These are phyloP conservation scores for Apeltes quadracus DNA, from an alignment of 2,113 vertebrate species.

Conservation along the genomic window DNA sequence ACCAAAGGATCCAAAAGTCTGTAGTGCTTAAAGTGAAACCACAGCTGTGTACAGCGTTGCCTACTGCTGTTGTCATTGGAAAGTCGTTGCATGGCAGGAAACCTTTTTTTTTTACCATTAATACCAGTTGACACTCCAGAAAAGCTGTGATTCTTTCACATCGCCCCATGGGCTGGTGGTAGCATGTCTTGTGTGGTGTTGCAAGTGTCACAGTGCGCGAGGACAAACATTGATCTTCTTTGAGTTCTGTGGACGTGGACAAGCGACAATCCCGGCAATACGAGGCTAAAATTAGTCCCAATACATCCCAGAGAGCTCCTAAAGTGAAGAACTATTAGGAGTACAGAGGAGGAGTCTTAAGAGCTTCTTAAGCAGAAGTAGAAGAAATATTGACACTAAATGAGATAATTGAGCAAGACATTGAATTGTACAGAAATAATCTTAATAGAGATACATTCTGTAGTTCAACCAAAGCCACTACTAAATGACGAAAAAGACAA, in stretches of 20 bases:
- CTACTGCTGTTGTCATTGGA: slow-evolving; percentile 6
- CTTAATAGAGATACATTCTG: no score
- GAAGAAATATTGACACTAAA: neutral
- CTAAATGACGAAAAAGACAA: no score
- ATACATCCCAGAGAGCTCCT: neutral
- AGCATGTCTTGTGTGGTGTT: slow-evolving; percentile 27
- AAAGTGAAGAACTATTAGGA: neutral
- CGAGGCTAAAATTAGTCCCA: neutral
- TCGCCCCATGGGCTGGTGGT: slow-evolving; percentile 18
- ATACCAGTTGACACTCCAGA: slow-evolving; percentile 23
- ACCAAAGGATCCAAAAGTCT: neutral
- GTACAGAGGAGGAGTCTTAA: neutral
- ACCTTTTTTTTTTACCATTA: slow-evolving; percentile 2
- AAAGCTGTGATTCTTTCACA: slow-evolving; percentile 29
- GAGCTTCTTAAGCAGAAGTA: neutral
- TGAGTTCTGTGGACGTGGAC: neutral
- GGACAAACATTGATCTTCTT: slow-evolving; percentile 2
- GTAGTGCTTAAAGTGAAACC: neutral
- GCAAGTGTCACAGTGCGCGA: slow-evolving; percentile 3
- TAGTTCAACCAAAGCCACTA: no score
- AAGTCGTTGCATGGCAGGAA: slow-evolving; percentile 29
- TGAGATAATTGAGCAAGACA: neutral
- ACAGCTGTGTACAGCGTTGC: neutral
- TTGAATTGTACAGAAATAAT: neutral
- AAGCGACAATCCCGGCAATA: neutral